Evolutionary conservation across 2,113 vertebrate species (phyloP), one percentile per base, ranked within the genome.

Genomic region (Eubucco bourcierii): DNA sequence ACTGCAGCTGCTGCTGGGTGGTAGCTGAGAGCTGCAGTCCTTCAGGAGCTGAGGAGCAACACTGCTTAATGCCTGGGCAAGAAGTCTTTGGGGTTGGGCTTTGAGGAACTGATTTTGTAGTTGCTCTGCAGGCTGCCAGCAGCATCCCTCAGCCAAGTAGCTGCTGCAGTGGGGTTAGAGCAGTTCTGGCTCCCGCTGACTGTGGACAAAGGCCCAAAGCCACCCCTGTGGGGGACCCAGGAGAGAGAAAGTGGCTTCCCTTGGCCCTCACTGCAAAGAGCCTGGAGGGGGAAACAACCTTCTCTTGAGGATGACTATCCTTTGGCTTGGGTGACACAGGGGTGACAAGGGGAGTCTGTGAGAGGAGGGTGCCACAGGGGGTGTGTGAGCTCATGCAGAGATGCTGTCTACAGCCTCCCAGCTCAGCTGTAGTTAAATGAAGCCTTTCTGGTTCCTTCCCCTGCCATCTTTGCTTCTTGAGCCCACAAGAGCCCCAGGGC

Each of bases 181-280:
- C 81, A 27, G 72, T 56, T 37, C 37, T 66, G 46, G 23, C 34
- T 88, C 61, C 60, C 50, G 56, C 61, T 31, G n/a, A 11, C 37
- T 39, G 37, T 39, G 37, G 37, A 39, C 37, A 39, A 39, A 39
- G 37, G 37, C 37, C 37, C 47, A 47, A 34, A 5, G 39, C 33
- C 47, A 41, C 29, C 0, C 0, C 5, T 73, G 59, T 15, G 0
- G 0, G 21, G 65, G 59, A 68, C 21, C 8, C 13, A n/a, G 41
- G 41, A 75, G 47, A 81, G 50, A 63, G 4, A 34, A 73, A 73
- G 28, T 8, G 75, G 16, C 18, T 73, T 89, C 64, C 41, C 52
- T 85, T 39, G 47, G 37, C 4, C 3, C 4, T 3, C 10, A 1
- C 9, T 85, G 80, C 29, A 16, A 71, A 58, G 60, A 79, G 72